phyloP scores from a whole-genome alignment of 2,113 vertebrate genomes.

The Aphelocoma coerulescens region DNA sequence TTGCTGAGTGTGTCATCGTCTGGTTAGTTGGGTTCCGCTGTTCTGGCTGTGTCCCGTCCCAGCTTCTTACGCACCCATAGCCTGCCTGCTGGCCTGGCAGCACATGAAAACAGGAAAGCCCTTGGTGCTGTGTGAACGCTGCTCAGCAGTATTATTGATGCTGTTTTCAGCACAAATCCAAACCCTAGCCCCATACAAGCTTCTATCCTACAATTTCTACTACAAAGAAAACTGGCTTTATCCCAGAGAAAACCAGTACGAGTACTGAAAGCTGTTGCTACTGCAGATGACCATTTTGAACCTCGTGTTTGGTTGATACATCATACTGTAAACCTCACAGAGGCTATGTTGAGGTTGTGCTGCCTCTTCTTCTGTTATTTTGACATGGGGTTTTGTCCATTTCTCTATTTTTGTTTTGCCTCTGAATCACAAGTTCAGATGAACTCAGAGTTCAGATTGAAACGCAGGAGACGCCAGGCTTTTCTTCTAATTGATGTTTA shows the following conservation, averaged over 20 bases:
- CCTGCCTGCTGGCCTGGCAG: not conserved
- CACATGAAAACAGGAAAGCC: not conserved
- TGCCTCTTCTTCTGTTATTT: not conserved
- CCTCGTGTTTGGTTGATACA: not conserved
- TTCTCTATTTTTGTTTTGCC: no score
- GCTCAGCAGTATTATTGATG: not conserved
- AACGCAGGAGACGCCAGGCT: no score
- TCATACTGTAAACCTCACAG: not conserved
- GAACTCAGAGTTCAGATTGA: no score
- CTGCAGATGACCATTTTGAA: not conserved
- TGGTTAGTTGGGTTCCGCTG: not conserved
- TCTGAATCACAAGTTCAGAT: no score
- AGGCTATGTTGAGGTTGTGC: not conserved
- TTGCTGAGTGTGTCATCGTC: not conserved
- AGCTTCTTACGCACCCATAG: not conserved
- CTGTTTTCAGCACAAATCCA: not conserved
- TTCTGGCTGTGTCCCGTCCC: not conserved
- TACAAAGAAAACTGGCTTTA: not conserved
- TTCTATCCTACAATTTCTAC: not conserved
- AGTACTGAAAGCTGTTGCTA: not conserved
- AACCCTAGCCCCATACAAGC: not conserved
- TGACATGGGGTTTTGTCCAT: not conserved
- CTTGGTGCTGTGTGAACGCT: not conserved
- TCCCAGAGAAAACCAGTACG: not conserved
- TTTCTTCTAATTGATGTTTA: no score